phyloP scores from a whole-genome alignment of 2,797 vertebrate genomes.

The Falco biarmicus region DNA sequence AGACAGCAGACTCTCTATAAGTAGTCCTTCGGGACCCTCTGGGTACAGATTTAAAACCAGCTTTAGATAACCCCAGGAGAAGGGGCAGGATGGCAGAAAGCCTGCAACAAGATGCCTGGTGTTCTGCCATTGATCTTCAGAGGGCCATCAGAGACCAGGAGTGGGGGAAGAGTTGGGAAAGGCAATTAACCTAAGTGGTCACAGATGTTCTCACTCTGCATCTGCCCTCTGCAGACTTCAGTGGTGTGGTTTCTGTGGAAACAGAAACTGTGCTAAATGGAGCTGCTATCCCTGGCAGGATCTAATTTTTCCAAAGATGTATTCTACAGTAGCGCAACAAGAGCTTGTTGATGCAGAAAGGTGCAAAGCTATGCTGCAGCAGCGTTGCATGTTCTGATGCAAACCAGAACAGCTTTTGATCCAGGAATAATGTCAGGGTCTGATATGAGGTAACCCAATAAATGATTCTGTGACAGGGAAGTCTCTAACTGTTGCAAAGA shows the following conservation, averaged over 20 bases:
- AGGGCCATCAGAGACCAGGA: constrained; percentile 26
- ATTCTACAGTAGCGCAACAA: not conserved
- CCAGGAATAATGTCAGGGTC: not conserved
- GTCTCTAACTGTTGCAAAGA: not conserved
- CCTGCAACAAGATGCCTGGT: constrained; percentile 39
- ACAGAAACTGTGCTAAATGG: not conserved
- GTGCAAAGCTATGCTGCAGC: not conserved
- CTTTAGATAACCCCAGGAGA: constrained; percentile 50
- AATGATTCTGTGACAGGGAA: not conserved
- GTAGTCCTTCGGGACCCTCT: not conserved
- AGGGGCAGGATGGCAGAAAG: constrained; percentile 27
- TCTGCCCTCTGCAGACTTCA: constrained; percentile 39
- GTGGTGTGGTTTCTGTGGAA: constrained; percentile 61
- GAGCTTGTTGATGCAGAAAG: not conserved
- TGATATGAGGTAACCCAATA: not conserved
- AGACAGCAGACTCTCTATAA: not conserved
- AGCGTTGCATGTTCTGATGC: not conserved
- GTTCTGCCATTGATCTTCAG: constrained; percentile 62
- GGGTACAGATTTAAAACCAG: constrained; percentile 10
- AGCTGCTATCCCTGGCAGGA: not conserved
- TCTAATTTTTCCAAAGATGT: not conserved
- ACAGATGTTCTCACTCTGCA: constrained; percentile 54
- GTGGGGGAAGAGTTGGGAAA: constrained; percentile 47
- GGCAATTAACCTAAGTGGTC: constrained; percentile 70
- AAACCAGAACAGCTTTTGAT: not conserved